Conservation (phyloP, 92 coral and sea anemone species). For the Porites divaricata region DNA sequence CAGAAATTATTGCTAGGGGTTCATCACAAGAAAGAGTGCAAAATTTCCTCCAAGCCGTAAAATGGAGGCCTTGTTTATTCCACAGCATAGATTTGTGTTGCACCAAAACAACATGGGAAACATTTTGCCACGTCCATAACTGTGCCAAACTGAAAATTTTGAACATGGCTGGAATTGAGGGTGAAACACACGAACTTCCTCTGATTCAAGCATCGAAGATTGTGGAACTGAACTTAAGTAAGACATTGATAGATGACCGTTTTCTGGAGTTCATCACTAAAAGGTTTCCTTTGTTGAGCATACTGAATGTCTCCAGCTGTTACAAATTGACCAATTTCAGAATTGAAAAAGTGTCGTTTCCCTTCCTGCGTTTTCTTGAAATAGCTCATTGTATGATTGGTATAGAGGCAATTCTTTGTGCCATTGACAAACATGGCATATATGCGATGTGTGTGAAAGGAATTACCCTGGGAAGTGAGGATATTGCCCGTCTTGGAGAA, state of each 20-base stretch:
- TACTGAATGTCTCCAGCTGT: conserved; percentile 15
- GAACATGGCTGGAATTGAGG: conserved; percentile 16
- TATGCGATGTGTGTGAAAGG: conserved; percentile 18
- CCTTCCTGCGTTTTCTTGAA: neutral
- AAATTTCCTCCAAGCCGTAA: conserved; percentile 5
- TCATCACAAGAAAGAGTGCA: conserved; percentile 2
- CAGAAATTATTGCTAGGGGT: conserved; percentile 1
- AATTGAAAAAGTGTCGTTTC: conserved; percentile 7
- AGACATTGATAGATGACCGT: conserved; percentile 15
- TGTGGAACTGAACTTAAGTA: conserved; percentile 18
- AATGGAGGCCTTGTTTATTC: conserved; percentile 19
- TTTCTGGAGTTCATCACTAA: neutral
- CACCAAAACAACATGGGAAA: conserved; percentile 15
- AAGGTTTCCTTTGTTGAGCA: conserved; percentile 12
- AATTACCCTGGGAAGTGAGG: neutral
- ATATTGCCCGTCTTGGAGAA: neutral
- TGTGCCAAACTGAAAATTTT: conserved; percentile 2
- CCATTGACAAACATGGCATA: conserved; percentile 8
- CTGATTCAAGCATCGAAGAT: neutral
- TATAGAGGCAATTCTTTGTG: neutral
- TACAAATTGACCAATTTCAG: neutral
- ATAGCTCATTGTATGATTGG: conserved; percentile 5
- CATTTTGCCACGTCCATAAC: neutral
- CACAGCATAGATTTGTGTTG: conserved; percentile 12
- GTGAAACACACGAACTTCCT: neutral